phyloP scores from a whole-genome alignment of 2,888 invertebrate species.

The Glaucopsyche alexis region DNA sequence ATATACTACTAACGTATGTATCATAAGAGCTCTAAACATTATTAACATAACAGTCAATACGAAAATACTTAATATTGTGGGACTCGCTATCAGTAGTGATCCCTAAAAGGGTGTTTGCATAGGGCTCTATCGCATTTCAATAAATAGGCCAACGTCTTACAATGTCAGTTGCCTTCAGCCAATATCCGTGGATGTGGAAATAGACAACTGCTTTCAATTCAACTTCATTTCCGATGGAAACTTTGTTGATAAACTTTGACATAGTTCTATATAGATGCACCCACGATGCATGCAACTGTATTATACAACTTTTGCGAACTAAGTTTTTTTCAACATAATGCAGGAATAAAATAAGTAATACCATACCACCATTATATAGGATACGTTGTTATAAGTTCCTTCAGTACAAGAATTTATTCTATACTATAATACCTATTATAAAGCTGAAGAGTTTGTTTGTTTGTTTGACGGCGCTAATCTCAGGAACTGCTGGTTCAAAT shows the following conservation, averaged over 20 bases:
- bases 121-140: not conserved
- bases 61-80: too few species aligned
- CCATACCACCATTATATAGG: not conserved
- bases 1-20: too few species aligned
- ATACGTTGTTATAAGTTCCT: too few species aligned
- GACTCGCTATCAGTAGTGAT: not conserved
- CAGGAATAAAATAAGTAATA: not conserved
- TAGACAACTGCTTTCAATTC: conserved; percentile 35
- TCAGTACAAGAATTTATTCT: too few species aligned
- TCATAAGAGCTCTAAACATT: too few species aligned
- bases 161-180: conserved; percentile 38
- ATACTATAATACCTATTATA: too few species aligned
- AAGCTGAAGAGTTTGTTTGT: too few species aligned
- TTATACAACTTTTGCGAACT: not conserved
- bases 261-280: conserved; percentile 7
- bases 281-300: not conserved
- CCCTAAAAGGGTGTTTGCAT: not conserved
- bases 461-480: too few species aligned
- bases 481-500: too few species aligned
- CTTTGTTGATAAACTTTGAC: conserved; percentile 22
- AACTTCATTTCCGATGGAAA: conserved; percentile 27
- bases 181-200: conserved; percentile 38
- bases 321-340: not conserved
- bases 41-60: too few species aligned
- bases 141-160: conserved; percentile 31